Percentiles rank a stretch among this genome's conserved stretches.
phyloP scores from a whole-genome alignment of 2,797 vertebrate species.

The Rhinichthys osculus region DNA sequence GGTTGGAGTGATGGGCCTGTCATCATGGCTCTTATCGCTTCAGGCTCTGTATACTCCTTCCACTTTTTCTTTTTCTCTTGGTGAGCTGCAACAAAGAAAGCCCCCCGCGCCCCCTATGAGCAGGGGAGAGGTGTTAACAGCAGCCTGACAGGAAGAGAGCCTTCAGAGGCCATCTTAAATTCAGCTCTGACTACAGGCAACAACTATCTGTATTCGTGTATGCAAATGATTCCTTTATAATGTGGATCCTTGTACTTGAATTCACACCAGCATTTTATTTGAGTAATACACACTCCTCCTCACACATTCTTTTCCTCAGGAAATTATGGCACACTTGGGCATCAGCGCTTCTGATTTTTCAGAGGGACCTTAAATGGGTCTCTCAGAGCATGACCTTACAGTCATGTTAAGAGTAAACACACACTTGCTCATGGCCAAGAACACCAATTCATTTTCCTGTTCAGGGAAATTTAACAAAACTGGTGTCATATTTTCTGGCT shows the following conservation, averaged over 20 bases:
- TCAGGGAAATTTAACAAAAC: neutral
- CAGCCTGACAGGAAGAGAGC: conserved; percentile 57
- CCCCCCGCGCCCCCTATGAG: conserved; percentile 57
- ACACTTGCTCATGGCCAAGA: neutral
- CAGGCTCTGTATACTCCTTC: conserved; percentile 42
- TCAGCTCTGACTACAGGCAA: conserved; percentile 37
- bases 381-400: neutral
- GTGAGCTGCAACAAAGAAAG: conserved; percentile 69
- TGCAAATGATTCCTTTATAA: conserved; percentile 9
- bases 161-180: conserved; percentile 74
- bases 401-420: neutral
- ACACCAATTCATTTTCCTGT: neutral
- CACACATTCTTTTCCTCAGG: neutral
- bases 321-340: conserved; percentile 29
- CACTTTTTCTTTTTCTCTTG: conserved; percentile 49
- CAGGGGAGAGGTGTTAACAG: conserved; percentile 71
- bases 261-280: neutral
- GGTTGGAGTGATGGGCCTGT: conserved; percentile 35
- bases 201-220: conserved; percentile 9
- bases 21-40: conserved; percentile 38
- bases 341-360: conserved; percentile 4
- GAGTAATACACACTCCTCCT: neutral
- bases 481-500: neutral
- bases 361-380: neutral
- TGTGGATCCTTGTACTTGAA: neutral